Percentiles rank a stretch among this genome's conserved stretches.
Conservation (phyloP, 2,113 vertebrate genomes). For the Copsychus sechellarum region DNA sequence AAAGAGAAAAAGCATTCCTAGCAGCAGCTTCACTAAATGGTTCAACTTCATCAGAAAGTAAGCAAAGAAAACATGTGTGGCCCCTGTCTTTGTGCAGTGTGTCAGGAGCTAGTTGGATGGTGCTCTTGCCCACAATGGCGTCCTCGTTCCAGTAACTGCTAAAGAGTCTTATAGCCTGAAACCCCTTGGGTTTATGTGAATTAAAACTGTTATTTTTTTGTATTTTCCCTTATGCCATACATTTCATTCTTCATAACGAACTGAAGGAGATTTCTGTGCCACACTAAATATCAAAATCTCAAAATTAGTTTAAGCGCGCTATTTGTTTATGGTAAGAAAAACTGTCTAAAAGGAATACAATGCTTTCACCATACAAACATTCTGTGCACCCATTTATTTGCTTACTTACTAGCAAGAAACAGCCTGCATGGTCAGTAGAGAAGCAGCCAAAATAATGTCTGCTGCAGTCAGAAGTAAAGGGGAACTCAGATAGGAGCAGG, state of each 20-base stretch:
- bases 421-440: neutral
- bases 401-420: neutral
- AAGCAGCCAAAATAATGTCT: constrained; percentile 7
- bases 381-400: neutral
- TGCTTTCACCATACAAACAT: neutral
- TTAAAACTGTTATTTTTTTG: neutral
- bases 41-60: neutral
- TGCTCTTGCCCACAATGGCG: neutral
- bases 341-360: neutral
- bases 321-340: neutral
- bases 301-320: neutral
- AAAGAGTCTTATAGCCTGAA: neutral
- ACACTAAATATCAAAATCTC: neutral
- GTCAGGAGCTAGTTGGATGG: neutral
- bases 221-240: neutral
- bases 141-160: neutral
- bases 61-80: neutral
- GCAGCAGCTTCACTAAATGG: neutral
- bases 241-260: neutral
- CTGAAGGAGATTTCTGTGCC: neutral
- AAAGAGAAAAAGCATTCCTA: neutral
- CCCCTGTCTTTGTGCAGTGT: neutral
- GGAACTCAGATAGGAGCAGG: neutral
- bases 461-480: neutral
- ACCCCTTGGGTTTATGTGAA: neutral